Conservation (phyloP, 2,797 vertebrate species). For the Chiroxiphia lanceolata region DNA sequence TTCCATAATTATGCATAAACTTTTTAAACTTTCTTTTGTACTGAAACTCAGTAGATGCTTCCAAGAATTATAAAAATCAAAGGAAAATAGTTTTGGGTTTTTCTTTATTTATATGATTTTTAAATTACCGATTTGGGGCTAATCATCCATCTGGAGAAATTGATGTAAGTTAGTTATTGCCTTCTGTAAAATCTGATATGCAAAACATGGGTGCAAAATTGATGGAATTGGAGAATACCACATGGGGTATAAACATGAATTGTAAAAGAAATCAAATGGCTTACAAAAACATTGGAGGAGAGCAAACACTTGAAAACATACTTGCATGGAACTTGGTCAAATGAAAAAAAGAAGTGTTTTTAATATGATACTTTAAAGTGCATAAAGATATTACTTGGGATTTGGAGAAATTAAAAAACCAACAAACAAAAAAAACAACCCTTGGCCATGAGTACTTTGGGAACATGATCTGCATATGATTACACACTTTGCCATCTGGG, state of each 20-base stretch:
- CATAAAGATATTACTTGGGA: not conserved
- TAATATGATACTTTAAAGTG: not conserved
- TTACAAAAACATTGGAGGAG: not conserved
- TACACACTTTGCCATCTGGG: constrained; percentile 2
- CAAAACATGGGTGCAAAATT: not conserved
- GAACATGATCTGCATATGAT: not conserved
- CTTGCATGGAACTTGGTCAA: not conserved
- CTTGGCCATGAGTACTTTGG: not conserved
- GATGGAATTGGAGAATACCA: not conserved
- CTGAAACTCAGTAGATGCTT: not conserved
- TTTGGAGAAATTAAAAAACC: not conserved
- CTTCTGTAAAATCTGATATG: not conserved
- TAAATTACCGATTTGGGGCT: not conserved
- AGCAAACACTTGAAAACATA: not conserved
- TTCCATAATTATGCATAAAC: not conserved
- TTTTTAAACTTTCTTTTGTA: not conserved
- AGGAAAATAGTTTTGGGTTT: not conserved
- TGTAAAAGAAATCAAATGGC: not conserved
- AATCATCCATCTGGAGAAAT: not conserved
- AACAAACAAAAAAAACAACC: not conserved
- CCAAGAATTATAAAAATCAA: not conserved
- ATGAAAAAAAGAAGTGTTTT: not conserved
- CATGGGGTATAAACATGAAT: not conserved
- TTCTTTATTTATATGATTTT: not conserved
- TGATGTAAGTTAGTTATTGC: not conserved